phyloP scores from a whole-genome alignment of 2,888 invertebrate genomes.

The Tetrapedia diversipes region DNA sequence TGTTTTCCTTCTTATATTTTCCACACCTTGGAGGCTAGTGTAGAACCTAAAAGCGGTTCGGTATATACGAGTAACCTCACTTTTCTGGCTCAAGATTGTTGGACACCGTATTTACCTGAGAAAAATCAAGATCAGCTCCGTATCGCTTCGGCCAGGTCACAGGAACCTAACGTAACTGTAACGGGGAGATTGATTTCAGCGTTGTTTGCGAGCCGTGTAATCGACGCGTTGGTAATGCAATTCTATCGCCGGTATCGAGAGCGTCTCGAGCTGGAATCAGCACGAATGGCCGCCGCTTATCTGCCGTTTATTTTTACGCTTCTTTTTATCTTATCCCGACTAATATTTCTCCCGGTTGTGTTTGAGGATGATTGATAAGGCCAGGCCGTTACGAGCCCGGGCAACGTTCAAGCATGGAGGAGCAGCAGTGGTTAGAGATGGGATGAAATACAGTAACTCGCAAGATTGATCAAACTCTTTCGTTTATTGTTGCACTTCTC shows the following conservation, averaged over 20 bases:
- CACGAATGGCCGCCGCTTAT: conserved; percentile 52
- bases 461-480: too few species aligned
- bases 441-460: too few species aligned
- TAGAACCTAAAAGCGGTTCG: too few species aligned
- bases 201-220: conserved; percentile 22
- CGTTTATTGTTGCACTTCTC: too few species aligned
- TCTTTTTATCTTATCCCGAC: conserved; percentile 54
- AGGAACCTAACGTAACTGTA: neutral
- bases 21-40: too few species aligned
- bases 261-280: conserved; percentile 37
- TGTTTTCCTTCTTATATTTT: too few species aligned
- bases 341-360: conserved; percentile 56
- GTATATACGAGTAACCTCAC: too few species aligned
- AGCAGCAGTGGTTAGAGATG: conserved; percentile 7
- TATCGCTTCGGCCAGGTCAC: neutral
- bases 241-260: conserved; percentile 24
- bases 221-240: conserved; percentile 34
- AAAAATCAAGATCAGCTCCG: too few species aligned
- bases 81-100: too few species aligned
- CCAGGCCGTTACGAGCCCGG: conserved; percentile 17
- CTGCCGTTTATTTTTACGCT: conserved; percentile 55
- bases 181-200: conserved; percentile 26
- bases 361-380: conserved; percentile 62
- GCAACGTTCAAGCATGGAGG: neutral
- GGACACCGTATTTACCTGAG: too few species aligned